Evolutionary conservation across 2,113 vertebrate genomes (phyloP).

Genomic region (Phrynocephalus versicolor): DNA sequence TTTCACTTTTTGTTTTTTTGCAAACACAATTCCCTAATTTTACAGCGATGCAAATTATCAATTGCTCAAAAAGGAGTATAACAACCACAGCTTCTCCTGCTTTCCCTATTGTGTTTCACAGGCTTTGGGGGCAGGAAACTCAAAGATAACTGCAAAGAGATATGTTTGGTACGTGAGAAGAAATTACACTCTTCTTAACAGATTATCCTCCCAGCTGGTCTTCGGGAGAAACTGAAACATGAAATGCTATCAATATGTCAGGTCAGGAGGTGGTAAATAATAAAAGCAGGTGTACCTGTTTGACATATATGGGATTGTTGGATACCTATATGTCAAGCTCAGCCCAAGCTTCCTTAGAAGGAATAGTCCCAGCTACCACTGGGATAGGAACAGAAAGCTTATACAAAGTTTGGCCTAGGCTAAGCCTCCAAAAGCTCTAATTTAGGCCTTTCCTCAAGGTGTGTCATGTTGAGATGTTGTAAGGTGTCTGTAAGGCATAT

Average conservation of each 20-base stretch:
- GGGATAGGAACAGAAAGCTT: no score
- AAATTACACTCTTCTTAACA: background rate
- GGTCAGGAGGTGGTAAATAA: background rate
- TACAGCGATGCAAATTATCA: constrained; percentile 2
- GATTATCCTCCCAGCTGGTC: background rate
- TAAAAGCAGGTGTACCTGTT: no score
- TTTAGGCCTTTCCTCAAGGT: no score
- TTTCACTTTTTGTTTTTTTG: background rate
- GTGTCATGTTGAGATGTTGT: no score
- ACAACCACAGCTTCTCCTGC: constrained; percentile 13
- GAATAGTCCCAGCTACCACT: no score
- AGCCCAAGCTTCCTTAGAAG: no score
- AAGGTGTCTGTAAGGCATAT: no score
- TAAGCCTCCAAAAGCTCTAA: no score
- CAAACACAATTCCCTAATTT: background rate
- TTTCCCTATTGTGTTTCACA: constrained; percentile 9
- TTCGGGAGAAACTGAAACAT: background rate
- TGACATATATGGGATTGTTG: no score
- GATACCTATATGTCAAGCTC: no score
- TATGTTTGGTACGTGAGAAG: background rate
- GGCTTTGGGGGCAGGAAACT: background rate
- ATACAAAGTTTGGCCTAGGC: no score
- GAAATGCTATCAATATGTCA: background rate
- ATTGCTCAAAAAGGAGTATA: constrained; percentile 3
- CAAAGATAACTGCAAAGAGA: background rate